Evolutionary conservation across 2,888 invertebrate genomes (phyloP).

Genomic region (Pedicia rivosa): DNA sequence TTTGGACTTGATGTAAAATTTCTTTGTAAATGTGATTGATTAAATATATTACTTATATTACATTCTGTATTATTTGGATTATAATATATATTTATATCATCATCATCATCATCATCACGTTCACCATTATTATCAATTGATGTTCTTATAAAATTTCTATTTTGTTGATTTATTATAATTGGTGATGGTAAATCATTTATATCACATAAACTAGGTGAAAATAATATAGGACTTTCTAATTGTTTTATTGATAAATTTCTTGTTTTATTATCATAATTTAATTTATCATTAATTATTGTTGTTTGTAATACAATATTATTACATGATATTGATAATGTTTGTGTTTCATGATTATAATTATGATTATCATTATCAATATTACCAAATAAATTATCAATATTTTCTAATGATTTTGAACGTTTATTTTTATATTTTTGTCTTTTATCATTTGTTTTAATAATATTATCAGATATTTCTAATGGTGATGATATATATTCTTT

Average conservation of each 20-base stretch:
- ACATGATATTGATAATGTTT: constrained; percentile 6
- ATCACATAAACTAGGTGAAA: constrained; percentile 19
- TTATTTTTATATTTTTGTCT: not conserved
- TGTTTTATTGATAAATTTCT: constrained; percentile 8
- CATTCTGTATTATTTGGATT: not conserved
- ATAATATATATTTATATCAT: not conserved
- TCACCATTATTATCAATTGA: not conserved
- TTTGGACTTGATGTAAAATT: constrained; percentile 25
- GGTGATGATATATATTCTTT: constrained; percentile 27
- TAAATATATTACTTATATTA: constrained; percentile 12
- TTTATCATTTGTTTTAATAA: not conserved
- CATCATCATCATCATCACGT: not conserved
- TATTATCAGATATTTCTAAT: constrained; percentile 22
- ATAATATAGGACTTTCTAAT: constrained; percentile 16
- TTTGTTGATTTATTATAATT: constrained; percentile 1
- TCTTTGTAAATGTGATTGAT: constrained; percentile 13
- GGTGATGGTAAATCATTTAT: constrained; percentile 14
- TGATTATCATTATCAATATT: not conserved
- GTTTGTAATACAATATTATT: constrained; percentile 7
- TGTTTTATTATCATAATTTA: not conserved
- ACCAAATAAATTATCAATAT: constrained; percentile 5
- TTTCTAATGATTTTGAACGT: constrained; percentile 15
- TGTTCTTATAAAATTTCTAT: constrained; percentile 1
- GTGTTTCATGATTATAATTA: not conserved
- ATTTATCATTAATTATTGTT: constrained; percentile 3